A percentile compares a stretch with the other conserved stretches of the same genome.
Evolutionary conservation across 1,140 invertebrate genomes (phyloP).

Genomic region (Notospermus geniculatus): DNA sequence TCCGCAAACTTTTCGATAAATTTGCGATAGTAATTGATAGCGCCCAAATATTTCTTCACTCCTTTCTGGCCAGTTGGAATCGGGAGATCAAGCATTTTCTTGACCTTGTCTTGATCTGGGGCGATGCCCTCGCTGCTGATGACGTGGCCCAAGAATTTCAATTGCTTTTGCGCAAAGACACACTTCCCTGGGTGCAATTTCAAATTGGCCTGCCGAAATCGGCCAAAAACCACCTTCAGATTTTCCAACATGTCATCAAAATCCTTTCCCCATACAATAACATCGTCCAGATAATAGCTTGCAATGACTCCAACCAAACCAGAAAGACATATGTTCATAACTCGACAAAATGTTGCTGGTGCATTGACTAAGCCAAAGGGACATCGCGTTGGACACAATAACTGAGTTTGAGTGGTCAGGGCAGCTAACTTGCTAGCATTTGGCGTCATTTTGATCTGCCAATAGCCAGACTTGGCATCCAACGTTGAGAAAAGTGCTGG

Average conservation of each 20-base stretch:
- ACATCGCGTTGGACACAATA: slow-evolving; percentile 15
- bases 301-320: slow-evolving; percentile 17
- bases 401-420: slow-evolving; percentile 14
- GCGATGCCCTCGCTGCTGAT: slow-evolving; percentile 24
- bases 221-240: slow-evolving; percentile 20
- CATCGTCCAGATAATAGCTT: slow-evolving; percentile 27
- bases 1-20: too few species aligned
- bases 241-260: slow-evolving; percentile 21
- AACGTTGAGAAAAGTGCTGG: slow-evolving; percentile 27
- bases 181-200: slow-evolving; percentile 25
- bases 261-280: slow-evolving; percentile 20
- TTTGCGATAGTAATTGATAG: too few species aligned
- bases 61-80: too few species aligned
- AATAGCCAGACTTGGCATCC: slow-evolving; percentile 38
- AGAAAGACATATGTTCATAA: slow-evolving; percentile 20
- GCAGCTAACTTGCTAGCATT: slow-evolving; percentile 16
- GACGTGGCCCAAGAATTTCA: slow-evolving; percentile 26
- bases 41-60: too few species aligned
- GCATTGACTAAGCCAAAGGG: slow-evolving; percentile 25
- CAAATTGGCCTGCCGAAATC: slow-evolving; percentile 22
- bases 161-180: slow-evolving; percentile 13
- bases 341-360: slow-evolving; percentile 14
- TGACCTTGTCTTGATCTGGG: slow-evolving; percentile 18
- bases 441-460: slow-evolving; percentile 51
- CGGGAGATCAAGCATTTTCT: too few species aligned